A percentile compares a stretch with the other conserved stretches of the same genome.
These are phyloP conservation scores for Bedellia somnulentella DNA, from an alignment of 2,888 invertebrate genomes.

Conservation along the genomic window DNA sequence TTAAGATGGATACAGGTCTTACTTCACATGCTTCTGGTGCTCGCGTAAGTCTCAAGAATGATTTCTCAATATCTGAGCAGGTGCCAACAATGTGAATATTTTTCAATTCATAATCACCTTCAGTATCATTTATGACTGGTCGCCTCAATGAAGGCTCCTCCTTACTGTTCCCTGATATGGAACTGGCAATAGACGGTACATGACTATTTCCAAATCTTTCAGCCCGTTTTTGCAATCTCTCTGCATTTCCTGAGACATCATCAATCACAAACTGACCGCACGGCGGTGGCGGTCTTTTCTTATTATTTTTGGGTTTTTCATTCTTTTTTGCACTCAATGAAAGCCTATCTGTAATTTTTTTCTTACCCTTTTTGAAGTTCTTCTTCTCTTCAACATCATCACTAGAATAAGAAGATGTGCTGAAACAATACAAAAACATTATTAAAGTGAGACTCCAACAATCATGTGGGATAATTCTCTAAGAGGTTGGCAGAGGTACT, in stretches of 20 bases:
- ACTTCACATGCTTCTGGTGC: slow-evolving; percentile 92
- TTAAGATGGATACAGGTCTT: slow-evolving; percentile 85
- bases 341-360: slow-evolving; percentile 62
- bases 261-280: slow-evolving; percentile 70
- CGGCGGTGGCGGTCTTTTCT: slow-evolving; percentile 60
- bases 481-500: too few relatives aligned
- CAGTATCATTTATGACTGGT: slow-evolving; percentile 59
- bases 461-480: too few relatives aligned
- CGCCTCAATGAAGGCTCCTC: slow-evolving; percentile 27
- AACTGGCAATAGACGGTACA: slow-evolving; percentile 53
- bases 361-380: slow-evolving; percentile 30
- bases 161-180: slow-evolving; percentile 26
- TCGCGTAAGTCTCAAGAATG: slow-evolving; percentile 92
- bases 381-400: slow-evolving; percentile 59
- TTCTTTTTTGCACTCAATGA: slow-evolving; percentile 44
- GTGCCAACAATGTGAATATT: slow-evolving; percentile 93
- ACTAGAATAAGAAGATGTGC: slow-evolving; percentile 53
- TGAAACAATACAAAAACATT: slow-evolving; percentile 20
- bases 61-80: slow-evolving; percentile 92
- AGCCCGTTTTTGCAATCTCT: slow-evolving; percentile 83
- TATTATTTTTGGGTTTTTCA: slow-evolving; percentile 51
- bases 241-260: slow-evolving; percentile 73
- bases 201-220: slow-evolving; percentile 73
- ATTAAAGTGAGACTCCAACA: too few relatives aligned
- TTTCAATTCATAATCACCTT: slow-evolving; percentile 79